phyloP scores from a whole-genome alignment of 2,888 invertebrate species.

The Cremastinae sp. region DNA sequence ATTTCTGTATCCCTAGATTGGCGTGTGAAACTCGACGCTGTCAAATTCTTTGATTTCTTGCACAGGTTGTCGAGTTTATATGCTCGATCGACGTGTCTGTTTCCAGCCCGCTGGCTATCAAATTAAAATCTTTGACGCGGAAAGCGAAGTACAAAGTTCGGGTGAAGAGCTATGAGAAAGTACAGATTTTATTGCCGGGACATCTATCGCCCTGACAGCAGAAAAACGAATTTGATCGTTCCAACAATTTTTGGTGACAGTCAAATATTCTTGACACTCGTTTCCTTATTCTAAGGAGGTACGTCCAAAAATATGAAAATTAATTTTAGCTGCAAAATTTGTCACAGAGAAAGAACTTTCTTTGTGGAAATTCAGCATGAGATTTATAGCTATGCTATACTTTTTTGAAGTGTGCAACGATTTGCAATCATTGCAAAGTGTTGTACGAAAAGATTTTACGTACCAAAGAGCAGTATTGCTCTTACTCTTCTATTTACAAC shows the following conservation, averaged over 20 bases:
- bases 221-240: background rate
- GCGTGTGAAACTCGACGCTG: conserved; percentile 49
- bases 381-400: no score
- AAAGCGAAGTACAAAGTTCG: conserved; percentile 4
- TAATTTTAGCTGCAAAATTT: no score
- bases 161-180: background rate
- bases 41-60: conserved; percentile 44
- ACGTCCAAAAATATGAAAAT: no score
- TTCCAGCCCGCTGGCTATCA: conserved; percentile 6
- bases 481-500: no score
- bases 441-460: no score
- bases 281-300: no score
- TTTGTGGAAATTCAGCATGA: no score
- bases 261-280: no score
- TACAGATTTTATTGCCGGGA: background rate
- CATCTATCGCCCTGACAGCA: background rate
- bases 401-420: no score
- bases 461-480: conserved; percentile 53
- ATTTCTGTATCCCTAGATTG: conserved; percentile 16
- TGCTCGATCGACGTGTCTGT: conserved; percentile 34
- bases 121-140: background rate
- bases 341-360: no score
- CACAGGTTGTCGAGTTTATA: conserved; percentile 43
- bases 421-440: no score
- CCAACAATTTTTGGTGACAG: background rate